phyloP scores from a whole-genome alignment of 2,888 invertebrate genomes.

The Cheilosia urbana region DNA sequence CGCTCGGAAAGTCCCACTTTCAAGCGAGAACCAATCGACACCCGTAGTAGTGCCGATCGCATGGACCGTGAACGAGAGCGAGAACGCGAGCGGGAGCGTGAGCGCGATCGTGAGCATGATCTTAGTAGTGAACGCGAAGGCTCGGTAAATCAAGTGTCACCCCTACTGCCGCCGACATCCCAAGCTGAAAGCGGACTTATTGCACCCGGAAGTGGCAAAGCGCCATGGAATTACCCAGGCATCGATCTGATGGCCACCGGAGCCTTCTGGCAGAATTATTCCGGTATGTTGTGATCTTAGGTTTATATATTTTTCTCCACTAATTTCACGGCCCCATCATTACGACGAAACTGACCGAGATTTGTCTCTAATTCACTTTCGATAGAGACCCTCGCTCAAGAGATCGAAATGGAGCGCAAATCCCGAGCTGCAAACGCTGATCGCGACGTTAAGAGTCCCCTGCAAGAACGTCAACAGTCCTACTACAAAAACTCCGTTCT shows the following conservation, averaged over 20 bases:
- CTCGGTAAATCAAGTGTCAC: constrained; percentile 80
- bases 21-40: constrained; percentile 80
- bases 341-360: neutral
- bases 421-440: constrained; percentile 91
- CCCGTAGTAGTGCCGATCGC: constrained; percentile 78
- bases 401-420: constrained; percentile 94
- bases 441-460: constrained; percentile 93
- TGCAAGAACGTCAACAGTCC: constrained; percentile 89
- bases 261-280: constrained; percentile 96
- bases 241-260: constrained; percentile 93
- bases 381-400: constrained; percentile 93
- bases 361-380: constrained; percentile 18
- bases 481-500: constrained; percentile 96
- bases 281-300: constrained; percentile 87
- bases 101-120: constrained; percentile 80
- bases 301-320: neutral
- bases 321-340: neutral
- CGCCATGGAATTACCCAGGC: constrained; percentile 88
- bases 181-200: constrained; percentile 82
- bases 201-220: constrained; percentile 84
- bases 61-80: constrained; percentile 79
- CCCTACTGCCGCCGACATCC: constrained; percentile 83
- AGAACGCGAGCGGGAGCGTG: constrained; percentile 76
- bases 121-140: constrained; percentile 79
- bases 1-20: constrained; percentile 82